Conservation (phyloP, 2,113 vertebrate genomes). For the Ovibos moschatus region DNA sequence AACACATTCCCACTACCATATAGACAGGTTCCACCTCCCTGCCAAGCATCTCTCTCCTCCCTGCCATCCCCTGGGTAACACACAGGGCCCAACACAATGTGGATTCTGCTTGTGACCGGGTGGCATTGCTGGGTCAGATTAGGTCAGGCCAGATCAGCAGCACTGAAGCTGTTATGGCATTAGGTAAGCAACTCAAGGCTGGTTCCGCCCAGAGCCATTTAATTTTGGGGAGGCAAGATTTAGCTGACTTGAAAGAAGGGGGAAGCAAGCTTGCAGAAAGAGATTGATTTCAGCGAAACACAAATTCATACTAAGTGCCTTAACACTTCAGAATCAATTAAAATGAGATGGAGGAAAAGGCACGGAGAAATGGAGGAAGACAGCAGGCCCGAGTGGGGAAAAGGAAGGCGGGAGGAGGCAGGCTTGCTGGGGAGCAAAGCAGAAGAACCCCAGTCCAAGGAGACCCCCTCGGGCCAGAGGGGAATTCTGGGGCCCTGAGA, state of each 20-base stretch:
- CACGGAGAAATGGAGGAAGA: slow-evolving; percentile 4
- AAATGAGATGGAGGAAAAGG: slow-evolving; percentile 59
- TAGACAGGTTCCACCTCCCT: background rate
- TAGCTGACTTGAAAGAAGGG: slow-evolving; percentile 73
- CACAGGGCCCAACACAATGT: background rate
- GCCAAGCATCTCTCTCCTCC: background rate
- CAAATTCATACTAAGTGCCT: slow-evolving; percentile 70
- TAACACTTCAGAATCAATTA: slow-evolving; percentile 78
- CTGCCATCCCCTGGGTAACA: background rate
- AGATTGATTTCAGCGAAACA: slow-evolving; percentile 73
- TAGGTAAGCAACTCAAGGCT: slow-evolving; percentile 56
- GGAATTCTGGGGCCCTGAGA: background rate
- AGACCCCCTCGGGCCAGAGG: background rate
- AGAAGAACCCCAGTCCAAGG: background rate
- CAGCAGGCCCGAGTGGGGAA: background rate
- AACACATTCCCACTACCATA: background rate
- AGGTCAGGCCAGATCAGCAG: slow-evolving; percentile 63
- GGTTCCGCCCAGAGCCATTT: slow-evolving; percentile 70
- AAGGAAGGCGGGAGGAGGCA: background rate
- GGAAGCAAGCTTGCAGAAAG: slow-evolving; percentile 78
- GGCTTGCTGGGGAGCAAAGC: background rate
- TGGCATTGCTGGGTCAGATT: slow-evolving; percentile 67
- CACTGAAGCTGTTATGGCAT: background rate
- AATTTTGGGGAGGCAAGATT: slow-evolving; percentile 61
- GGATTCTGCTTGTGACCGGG: background rate